Evolutionary conservation across 2,797 vertebrate genomes (phyloP).

Genomic region (Neosilurus mollespiculum): DNA sequence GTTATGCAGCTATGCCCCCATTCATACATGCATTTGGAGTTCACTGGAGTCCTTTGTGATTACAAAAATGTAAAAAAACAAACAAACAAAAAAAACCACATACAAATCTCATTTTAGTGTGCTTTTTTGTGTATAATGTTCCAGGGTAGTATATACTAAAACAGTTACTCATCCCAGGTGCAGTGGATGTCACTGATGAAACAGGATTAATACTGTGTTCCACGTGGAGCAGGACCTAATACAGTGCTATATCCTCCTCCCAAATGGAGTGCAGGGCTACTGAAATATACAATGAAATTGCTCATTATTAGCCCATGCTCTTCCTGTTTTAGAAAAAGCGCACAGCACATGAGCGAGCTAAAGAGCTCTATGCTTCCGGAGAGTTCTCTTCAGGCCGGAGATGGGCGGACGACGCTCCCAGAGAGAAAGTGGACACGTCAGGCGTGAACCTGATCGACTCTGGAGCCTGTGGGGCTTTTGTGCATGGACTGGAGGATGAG

Average conservation of each 20-base stretch:
- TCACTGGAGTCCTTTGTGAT: too few species aligned
- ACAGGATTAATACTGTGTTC: neutral
- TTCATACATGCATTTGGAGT: too few species aligned
- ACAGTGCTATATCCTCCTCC: neutral
- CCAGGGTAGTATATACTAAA: too few species aligned
- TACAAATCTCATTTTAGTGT: too few species aligned
- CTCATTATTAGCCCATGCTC: neutral
- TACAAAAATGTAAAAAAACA: too few species aligned
- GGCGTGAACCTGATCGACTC: slow-evolving; percentile 95
- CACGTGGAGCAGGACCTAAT: neutral
- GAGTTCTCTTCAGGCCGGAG: slow-evolving; percentile 96
- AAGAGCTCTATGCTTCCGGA: slow-evolving; percentile 92
- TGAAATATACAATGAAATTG: neutral
- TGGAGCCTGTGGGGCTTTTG: slow-evolving; percentile 95
- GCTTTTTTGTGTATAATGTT: too few species aligned
- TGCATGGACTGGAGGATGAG: slow-evolving; percentile 97
- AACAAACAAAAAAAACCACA: too few species aligned
- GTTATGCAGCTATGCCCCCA: too few species aligned
- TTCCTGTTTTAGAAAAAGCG: slow-evolving; percentile 84
- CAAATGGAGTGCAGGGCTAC: neutral
- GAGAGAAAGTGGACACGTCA: slow-evolving; percentile 89
- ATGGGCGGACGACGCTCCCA: slow-evolving; percentile 96
- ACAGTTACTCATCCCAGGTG: too few species aligned
- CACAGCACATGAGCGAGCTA: slow-evolving; percentile 93
- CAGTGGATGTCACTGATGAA: too few species aligned